Base-by-base conservation (phyloP, 2,113 vertebrate genomes). In the Junco hyemalis region DNA sequence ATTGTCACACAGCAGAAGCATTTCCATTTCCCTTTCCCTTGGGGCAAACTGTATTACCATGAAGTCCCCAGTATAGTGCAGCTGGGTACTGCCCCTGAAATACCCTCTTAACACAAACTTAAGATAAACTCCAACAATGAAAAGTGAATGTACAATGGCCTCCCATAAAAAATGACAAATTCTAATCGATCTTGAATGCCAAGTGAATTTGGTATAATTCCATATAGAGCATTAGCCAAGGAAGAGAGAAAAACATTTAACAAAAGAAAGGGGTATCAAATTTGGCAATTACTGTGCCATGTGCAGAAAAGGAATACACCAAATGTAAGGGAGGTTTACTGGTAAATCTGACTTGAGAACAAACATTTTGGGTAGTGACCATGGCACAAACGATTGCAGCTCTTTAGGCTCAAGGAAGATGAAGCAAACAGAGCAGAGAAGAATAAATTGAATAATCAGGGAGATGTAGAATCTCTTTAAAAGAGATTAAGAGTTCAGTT, bases 21-120 rank as follows among this genome's bases (percentile, higher is more conserved):
- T 86, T 93, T 76, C 81, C 90, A 92, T 92, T 76, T 90, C 71
- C 63, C 66, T 51, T 84, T 87, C 88, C 92, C 88, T 81, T 50
- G 47, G 80, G 94, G 86, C 86, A 88, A 54, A 81, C 29, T 74
- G 11, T 70, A 88, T 90, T 81, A 78, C 76, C 68, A 74, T 81
- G 38, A 92, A 56, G 28, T 70, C 64, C 42, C 42, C 45, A 26
- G 56, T 40, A 42, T 53, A 73, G 71, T 66, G 86, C 92, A 96
- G 86, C 86, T 95, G 82, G 65, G 82, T 69, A 42, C 82, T 69
- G 59, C 50, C 64, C 74, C 83, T 92, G 63, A 92, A 81, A 79
- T 44, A 76, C 22, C 73, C 70, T 81, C 61, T 56, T 48, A 79
- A 68, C 44, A 61, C 59, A 38, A 61, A 28, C 36, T 38, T n/a